phyloP scores from a whole-genome alignment of 30 jellyfish, hydroid and myxozoan genomes.

The Aurelia aurita region DNA sequence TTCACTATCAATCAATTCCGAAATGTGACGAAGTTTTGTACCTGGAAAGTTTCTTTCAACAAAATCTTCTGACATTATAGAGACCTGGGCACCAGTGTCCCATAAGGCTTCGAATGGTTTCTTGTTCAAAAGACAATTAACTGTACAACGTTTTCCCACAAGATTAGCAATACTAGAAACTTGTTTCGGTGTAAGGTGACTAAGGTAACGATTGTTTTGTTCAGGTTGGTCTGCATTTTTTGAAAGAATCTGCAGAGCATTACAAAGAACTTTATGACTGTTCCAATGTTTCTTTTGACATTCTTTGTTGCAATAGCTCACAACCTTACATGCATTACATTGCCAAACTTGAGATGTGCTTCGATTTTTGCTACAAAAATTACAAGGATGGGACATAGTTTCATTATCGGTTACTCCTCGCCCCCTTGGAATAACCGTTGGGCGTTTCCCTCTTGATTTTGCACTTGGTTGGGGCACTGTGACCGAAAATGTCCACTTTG shows the following conservation, averaged over 20 bases:
- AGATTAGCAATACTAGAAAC: constrained; percentile 3
- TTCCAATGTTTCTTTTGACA: constrained; percentile 46
- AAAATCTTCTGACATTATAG: no score
- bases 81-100: constrained; percentile 41
- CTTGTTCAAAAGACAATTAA: constrained; percentile 16
- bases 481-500: constrained; percentile 12
- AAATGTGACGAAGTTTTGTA: background rate
- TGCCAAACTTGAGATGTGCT: background rate
- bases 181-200: constrained; percentile 27
- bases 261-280: constrained; percentile 21
- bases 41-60: constrained; percentile 12
- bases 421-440: constrained; percentile 33
- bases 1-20: constrained; percentile 24
- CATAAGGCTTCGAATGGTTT: constrained; percentile 15
- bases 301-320: constrained; percentile 9
- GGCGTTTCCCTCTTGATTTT: constrained; percentile 5
- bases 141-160: constrained; percentile 30
- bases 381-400: constrained; percentile 1
- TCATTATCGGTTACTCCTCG: constrained; percentile 14
- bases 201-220: background rate
- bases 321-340: constrained; percentile 36
- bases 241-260: constrained; percentile 18
- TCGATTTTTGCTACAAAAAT: constrained; percentile 39
- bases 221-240: constrained; percentile 15
- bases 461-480: background rate